Base-by-base conservation (phyloP, 35 echinoderm and acorn worm genomes). In the Hemicentrotus pulcherrimus region DNA sequence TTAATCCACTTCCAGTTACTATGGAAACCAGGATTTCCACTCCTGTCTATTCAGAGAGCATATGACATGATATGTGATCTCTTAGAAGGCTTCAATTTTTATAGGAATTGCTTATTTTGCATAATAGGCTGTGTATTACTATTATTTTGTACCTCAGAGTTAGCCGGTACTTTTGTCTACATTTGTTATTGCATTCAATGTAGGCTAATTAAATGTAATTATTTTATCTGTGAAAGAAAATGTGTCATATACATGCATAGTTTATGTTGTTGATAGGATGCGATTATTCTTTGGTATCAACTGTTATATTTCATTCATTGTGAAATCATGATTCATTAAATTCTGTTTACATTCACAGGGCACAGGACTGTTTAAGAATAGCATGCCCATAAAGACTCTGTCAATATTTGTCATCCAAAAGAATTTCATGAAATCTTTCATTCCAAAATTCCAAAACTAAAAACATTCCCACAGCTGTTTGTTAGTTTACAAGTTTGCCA, bases 391-490 rank as follows among this genome's bases (percentile, higher is more conserved):
- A 22, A 78, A 4, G 28, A 78, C 0, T 78, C 5, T 5, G 65
- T 78, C 65, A 78, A n/a, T 78, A 78, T 78, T 78, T 78, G 65
- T 78, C 65, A 78, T 78, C 65, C 65, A 78, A 28, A 78, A 78
- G 65, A 78, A n/a, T 78, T 78, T 78, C 65, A 78, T 78, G 6
- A 78, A 78, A 78, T 22, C 65, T n/a, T 4, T n/a, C 4, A 8
- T 28, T 78, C 19, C 3, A 28, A 16, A 22, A 7, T 78, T 0
- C 7, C 7, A 59, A 59, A 14, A 59, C 16, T 59, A 55, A 12
- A 55, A 55, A 55, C 50, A 55, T 78, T 78, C 65, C 65, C 65
- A 78, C 65, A 78, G 65, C 6, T 28, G 65, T 78, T 78, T 78
- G 65, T 78, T 78, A 8, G 19, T 78, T 78, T 0, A n/a, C 24